A percentile compares a stretch with the other conserved stretches of the same genome.
Evolutionary conservation across 2,888 invertebrate species (phyloP).

Genomic region (Endomychus coccineus): DNA sequence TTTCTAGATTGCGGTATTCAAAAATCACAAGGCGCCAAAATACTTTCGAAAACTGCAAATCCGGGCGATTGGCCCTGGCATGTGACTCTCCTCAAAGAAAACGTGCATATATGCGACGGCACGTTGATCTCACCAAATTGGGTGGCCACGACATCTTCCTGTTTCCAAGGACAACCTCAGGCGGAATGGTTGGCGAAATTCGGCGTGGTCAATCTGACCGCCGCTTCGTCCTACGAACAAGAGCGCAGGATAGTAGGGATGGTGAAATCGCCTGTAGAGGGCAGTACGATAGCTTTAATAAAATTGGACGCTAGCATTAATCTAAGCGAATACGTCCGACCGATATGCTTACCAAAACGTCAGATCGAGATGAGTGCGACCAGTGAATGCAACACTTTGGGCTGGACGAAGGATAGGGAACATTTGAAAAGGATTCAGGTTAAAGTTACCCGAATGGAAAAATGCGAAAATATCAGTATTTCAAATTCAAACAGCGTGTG

Average conservation of each 20-base stretch:
- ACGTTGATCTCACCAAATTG: conserved; percentile 74
- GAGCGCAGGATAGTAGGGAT: conserved; percentile 76
- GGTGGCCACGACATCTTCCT: conserved; percentile 81
- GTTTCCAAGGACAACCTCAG: conserved; percentile 78
- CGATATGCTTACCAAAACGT: conserved; percentile 68
- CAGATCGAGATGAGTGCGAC: conserved; percentile 37
- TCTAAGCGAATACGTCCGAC: conserved; percentile 76
- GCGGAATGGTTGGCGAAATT: conserved; percentile 80
- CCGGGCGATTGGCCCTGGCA: conserved; percentile 94
- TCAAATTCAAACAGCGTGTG: conserved; percentile 77
- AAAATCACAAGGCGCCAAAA: conserved; percentile 32
- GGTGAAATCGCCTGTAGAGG: conserved; percentile 84
- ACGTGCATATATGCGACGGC: conserved; percentile 83
- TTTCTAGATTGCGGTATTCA: conserved; percentile 40
- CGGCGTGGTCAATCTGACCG: conserved; percentile 67
- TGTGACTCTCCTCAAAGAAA: conserved; percentile 72
- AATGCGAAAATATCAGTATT: conserved; percentile 79
- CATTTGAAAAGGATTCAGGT: conserved; percentile 75
- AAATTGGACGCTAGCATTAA: conserved; percentile 68
- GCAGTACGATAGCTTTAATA: conserved; percentile 74
- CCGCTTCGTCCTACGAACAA: conserved; percentile 82
- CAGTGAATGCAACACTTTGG: conserved; percentile 70
- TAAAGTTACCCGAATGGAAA: conserved; percentile 67
- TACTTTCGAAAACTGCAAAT: conserved; percentile 61
- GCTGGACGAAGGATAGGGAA: conserved; percentile 80